Evolutionary conservation across 1,140 invertebrate species (phyloP).

Genomic region (Musca domestica): DNA sequence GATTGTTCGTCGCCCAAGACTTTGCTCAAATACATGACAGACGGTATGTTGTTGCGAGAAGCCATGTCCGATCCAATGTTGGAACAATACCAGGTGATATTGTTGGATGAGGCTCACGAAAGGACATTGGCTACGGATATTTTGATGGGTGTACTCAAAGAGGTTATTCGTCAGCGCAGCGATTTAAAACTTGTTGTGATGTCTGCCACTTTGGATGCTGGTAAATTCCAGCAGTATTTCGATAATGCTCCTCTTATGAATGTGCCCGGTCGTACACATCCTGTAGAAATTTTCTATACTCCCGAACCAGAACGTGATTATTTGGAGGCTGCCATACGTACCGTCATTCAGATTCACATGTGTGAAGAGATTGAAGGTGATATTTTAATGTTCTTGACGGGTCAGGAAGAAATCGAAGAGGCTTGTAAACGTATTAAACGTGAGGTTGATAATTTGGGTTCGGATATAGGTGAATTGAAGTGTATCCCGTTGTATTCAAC

Average conservation of each 20-base stretch:
- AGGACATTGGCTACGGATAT: slow-evolving; percentile 98
- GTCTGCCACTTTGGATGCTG: slow-evolving; percentile 99
- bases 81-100: slow-evolving; percentile 92
- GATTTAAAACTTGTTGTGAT: slow-evolving; percentile 99
- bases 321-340: slow-evolving; percentile 96
- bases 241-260: slow-evolving; percentile 98
- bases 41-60: slow-evolving; percentile 99
- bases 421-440: slow-evolving; percentile 97
- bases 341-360: slow-evolving; percentile 98
- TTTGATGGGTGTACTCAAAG: slow-evolving; percentile 97
- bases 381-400: slow-evolving; percentile 93
- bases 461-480: slow-evolving; percentile 95
- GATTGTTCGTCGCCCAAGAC: slow-evolving; percentile 97
- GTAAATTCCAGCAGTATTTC: slow-evolving; percentile 99
- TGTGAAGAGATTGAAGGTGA: slow-evolving; percentile 96
- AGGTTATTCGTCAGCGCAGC: slow-evolving; percentile 89
- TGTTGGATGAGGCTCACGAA: slow-evolving; percentile 99
- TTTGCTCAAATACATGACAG: slow-evolving; percentile 93
- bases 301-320: slow-evolving; percentile 98
- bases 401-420: slow-evolving; percentile 96
- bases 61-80: slow-evolving; percentile 99
- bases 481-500: slow-evolving; percentile 99
- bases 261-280: slow-evolving; percentile 90
- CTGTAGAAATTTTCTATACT: slow-evolving; percentile 99
- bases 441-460: slow-evolving; percentile 94